Base-by-base conservation (phyloP, 35 echinoderm and acorn worm species). In the Amphiura filiformis region DNA sequence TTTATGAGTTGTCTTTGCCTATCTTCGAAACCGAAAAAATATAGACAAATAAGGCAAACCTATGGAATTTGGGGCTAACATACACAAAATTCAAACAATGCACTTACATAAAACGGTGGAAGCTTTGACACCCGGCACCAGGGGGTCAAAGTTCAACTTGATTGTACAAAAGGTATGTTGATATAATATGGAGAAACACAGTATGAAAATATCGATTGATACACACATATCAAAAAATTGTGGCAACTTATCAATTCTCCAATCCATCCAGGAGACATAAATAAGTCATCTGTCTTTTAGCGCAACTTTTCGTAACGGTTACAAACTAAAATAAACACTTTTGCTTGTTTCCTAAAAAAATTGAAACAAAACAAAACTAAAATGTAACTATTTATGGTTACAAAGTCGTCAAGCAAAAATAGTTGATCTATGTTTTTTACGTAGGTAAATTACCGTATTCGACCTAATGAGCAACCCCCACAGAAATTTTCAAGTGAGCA, bases 151-250 rank as follows among this genome's bases (percentile, higher is more conserved):
- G 15, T 70, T 70, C 61, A 70, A 70, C 61, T 70, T 70, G 7
- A 70, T 70, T 70, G 61, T 70, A 70, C 26, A 70, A 70, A 70
- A 70, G 61, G 7, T 70, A n/a, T 70, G 61, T 3, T 70, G 61
- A 15, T 70, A 52, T 52, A 18, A 70, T 11, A 30, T 70, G 61
- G 26, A 15, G 61, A 70, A 70, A 18, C 61, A n/a, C 61, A 70
- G 61, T 70, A 70, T 70, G 61, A 70, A 70, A 70, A 70, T 70
- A 70, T 70, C 28, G 44, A 70, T 70, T 70, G 28, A 70, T 70
- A 70, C 26, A n/a, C 61, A 70, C 61, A n/a, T 70, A 70, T 70
- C 61, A 70, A 70, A 70, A 52, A 70, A 5, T 70, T 70, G 61
- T 70, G 61, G 61, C 61, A 70, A 70, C 61, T 52, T 52, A 11